Evolutionary conservation across 2,888 invertebrate genomes (phyloP).

Genomic region (Catocala sponsa): DNA sequence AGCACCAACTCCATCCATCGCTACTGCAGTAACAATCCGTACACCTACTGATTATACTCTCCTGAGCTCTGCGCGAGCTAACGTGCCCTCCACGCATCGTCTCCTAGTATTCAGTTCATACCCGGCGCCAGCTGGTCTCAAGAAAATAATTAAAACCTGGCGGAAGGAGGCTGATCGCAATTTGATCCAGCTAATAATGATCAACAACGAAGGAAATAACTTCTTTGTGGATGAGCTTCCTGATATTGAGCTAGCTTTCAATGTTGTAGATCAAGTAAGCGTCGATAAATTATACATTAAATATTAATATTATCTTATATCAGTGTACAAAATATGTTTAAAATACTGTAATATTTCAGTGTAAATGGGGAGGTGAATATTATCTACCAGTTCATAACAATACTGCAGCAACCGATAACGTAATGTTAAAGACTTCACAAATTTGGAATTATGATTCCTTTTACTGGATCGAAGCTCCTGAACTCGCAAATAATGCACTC

Average conservation of each 20-base stretch:
- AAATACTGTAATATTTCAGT: slow-evolving; percentile 36
- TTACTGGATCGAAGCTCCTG: slow-evolving; percentile 27
- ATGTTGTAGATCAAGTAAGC: slow-evolving; percentile 59
- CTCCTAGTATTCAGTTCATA: slow-evolving; percentile 34
- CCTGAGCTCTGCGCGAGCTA: slow-evolving; percentile 21
- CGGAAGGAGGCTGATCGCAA: slow-evolving; percentile 53
- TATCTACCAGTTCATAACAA: slow-evolving; percentile 44
- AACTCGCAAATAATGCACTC: slow-evolving; percentile 20
- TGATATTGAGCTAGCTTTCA: slow-evolving; percentile 58
- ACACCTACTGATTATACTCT: slow-evolving; percentile 19
- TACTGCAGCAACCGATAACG: slow-evolving; percentile 26
- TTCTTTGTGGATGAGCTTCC: slow-evolving; percentile 59
- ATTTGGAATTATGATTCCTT: slow-evolving; percentile 30
- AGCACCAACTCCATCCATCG: slow-evolving; percentile 10
- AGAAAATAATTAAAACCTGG: slow-evolving; percentile 55
- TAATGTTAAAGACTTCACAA: slow-evolving; percentile 47
- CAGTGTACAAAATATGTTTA: no score
- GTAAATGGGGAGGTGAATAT: slow-evolving; percentile 56
- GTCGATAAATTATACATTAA: neutral
- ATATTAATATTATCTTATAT: no score
- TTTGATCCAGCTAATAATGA: slow-evolving; percentile 58
- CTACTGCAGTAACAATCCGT: slow-evolving; percentile 38
- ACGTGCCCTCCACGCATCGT: slow-evolving; percentile 22
- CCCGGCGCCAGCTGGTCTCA: slow-evolving; percentile 32
- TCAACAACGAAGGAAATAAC: slow-evolving; percentile 53